Conservation (phyloP, 2,888 invertebrate species). For the Eulithis testata region DNA sequence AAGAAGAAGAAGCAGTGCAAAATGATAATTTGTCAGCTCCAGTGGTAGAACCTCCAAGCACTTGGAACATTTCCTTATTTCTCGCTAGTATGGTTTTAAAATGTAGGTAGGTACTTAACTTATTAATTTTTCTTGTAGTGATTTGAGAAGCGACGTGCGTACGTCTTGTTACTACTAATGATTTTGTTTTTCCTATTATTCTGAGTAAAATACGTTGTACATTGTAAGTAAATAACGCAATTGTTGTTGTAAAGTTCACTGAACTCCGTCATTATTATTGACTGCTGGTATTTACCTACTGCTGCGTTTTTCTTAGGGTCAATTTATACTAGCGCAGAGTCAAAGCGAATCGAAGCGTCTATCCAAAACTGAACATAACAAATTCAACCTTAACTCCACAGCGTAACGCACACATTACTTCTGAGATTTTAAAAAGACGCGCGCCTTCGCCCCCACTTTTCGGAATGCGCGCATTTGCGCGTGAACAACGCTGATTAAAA, state of each 20-base stretch:
- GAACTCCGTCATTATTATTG: neutral
- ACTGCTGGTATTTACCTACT: neutral
- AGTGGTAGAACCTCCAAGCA: neutral
- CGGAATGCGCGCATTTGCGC: too few relatives aligned
- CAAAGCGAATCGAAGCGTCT: too few relatives aligned
- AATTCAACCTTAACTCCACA: too few relatives aligned
- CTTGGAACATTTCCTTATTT: slow-evolving; percentile 3
- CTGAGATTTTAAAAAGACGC: too few relatives aligned
- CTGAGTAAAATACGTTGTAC: neutral
- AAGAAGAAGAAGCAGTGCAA: neutral
- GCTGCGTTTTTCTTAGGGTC: too few relatives aligned
- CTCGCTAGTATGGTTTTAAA: slow-evolving; percentile 6
- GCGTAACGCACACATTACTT: too few relatives aligned
- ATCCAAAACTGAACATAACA: too few relatives aligned
- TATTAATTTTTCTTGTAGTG: slow-evolving; percentile 9
- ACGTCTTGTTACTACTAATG: slow-evolving; percentile 18
- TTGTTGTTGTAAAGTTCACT: slow-evolving; percentile 8
- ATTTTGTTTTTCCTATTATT: slow-evolving; percentile 15
- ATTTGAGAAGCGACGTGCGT: slow-evolving; percentile 12
- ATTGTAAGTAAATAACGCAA: neutral
- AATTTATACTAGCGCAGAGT: too few relatives aligned
- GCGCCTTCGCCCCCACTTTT: too few relatives aligned
- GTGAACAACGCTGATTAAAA: too few relatives aligned
- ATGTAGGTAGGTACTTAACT: slow-evolving; percentile 1
- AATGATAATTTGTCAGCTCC: neutral